Evolutionary conservation across 2,888 invertebrate genomes (phyloP), one percentile per base, ranked within the genome.

Genomic region (Pharmacophagus antenor): DNA sequence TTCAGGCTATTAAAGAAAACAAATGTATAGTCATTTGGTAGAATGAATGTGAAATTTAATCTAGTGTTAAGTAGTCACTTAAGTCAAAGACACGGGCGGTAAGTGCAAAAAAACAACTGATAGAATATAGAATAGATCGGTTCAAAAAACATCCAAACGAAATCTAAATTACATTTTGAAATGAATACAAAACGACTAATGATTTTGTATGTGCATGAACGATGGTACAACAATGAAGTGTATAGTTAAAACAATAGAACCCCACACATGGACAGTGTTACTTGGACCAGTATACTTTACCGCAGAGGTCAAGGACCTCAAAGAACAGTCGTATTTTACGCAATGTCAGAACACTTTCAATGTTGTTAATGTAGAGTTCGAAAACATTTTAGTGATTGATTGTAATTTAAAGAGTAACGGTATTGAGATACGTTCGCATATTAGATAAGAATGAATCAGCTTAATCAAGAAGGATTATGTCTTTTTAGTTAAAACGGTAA

Each of bases 171-270:
- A 27, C 27, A 27, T 27, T 27, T 7, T 27, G 27, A 7, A 7
- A 25, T 7, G 23, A 5, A 25, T 37, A 37, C 4, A 37, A 37
- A 37, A 7, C 37, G 37, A 7, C 2, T 7, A 37, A 37, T 15
- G 12, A 4, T 2, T 37, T 37, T 15, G 37, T 25, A 27, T 17
- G 18, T 17, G 10, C 25, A 27, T 22, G 47, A 17, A 49, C 49
- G 21, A 49, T 18, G 22, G 23, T 21, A 17, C 18, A 17, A 10
- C 6, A 20, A 21, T 49, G 23, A 47, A 31, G 20, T 21, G 31
- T 25, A 21, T 18, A 44, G 56, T 21, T 47, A 7, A 47, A 52
- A 58, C 58, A 58, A 58, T 58, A 48, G 56, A n/a, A 56, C 22
- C n/a, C 17, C 18, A 44, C 22, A 22, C 6, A 23, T 21, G 17